These are phyloP conservation scores for Oxytorus armatus DNA, from an alignment of 2,888 invertebrate genomes.

Conservation along the genomic window DNA sequence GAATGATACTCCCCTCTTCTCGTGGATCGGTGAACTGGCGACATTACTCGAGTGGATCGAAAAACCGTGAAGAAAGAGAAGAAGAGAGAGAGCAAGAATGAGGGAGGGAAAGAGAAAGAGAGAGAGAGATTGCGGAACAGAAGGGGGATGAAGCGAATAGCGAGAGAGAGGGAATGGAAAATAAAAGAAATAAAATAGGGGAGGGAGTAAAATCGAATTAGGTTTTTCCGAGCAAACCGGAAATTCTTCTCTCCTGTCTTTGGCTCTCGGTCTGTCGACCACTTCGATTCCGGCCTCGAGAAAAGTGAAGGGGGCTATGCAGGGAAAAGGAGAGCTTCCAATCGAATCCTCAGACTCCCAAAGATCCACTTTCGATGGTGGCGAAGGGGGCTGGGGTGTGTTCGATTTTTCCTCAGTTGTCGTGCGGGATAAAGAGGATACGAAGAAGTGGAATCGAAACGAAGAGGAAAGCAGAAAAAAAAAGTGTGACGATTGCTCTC, in stretches of 20 bases:
- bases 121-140: no score
- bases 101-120: constrained; percentile 8
- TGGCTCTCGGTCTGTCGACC: constrained; percentile 20
- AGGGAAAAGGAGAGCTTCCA: constrained; percentile 6
- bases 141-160: constrained; percentile 27
- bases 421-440: constrained; percentile 3
- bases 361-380: constrained; percentile 17
- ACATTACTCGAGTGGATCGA: constrained; percentile 3
- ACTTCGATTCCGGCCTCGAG: constrained; percentile 35
- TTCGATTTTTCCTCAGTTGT: constrained; percentile 17
- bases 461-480: constrained; percentile 16
- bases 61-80: constrained; percentile 17
- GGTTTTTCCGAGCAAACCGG: constrained; percentile 55
- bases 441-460: constrained; percentile 37
- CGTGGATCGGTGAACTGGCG: constrained; percentile 48
- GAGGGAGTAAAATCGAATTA: constrained; percentile 46
- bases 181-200: constrained; percentile 4
- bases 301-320: not conserved
- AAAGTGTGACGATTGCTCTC: constrained; percentile 12
- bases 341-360: constrained; percentile 29
- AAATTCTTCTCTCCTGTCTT: constrained; percentile 45
- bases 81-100: constrained; percentile 27
- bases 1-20: constrained; percentile 45
- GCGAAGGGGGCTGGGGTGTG: no score
- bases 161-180: constrained; percentile 21